A percentile compares a stretch with the other conserved stretches of the same genome.
Conservation (phyloP, 2,888 invertebrate species). For the Ophion ventricosus region DNA sequence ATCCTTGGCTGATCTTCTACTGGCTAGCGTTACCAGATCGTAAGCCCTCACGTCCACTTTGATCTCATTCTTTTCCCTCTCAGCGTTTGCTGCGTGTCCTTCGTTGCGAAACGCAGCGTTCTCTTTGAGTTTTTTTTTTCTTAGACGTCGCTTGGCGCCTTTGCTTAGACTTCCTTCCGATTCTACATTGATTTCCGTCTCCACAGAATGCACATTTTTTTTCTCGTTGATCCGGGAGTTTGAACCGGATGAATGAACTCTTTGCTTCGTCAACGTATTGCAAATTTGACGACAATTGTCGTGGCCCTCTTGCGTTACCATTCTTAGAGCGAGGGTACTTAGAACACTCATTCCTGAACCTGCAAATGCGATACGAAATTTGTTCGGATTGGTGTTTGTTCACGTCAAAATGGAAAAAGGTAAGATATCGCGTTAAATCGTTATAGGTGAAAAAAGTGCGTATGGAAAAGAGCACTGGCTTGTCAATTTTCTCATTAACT, state of each 20-base stretch:
- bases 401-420: background rate
- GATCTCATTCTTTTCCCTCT: conserved; percentile 65
- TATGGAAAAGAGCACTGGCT: too few relatives aligned
- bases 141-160: conserved; percentile 73
- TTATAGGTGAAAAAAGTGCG: too few relatives aligned
- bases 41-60: conserved; percentile 84
- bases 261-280: conserved; percentile 80
- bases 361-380: conserved; percentile 71
- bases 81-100: conserved; percentile 71
- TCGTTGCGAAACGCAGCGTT: conserved; percentile 77
- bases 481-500: background rate
- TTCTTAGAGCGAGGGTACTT: conserved; percentile 89
- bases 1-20: conserved; percentile 87
- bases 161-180: conserved; percentile 66
- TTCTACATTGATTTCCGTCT: conserved; percentile 20
- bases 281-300: conserved; percentile 84
- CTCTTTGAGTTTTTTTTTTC: conserved; percentile 75
- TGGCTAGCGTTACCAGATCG: conserved; percentile 88
- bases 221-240: background rate
- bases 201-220: background rate
- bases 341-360: conserved; percentile 93
- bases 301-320: conserved; percentile 89
- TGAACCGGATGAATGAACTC: background rate
- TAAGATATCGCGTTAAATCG: background rate
- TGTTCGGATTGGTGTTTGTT: background rate